Percentiles rank a stretch among this genome's conserved stretches.
Evolutionary conservation across 2,113 vertebrate genomes (phyloP).

Genomic region (Sinosuthora webbiana): DNA sequence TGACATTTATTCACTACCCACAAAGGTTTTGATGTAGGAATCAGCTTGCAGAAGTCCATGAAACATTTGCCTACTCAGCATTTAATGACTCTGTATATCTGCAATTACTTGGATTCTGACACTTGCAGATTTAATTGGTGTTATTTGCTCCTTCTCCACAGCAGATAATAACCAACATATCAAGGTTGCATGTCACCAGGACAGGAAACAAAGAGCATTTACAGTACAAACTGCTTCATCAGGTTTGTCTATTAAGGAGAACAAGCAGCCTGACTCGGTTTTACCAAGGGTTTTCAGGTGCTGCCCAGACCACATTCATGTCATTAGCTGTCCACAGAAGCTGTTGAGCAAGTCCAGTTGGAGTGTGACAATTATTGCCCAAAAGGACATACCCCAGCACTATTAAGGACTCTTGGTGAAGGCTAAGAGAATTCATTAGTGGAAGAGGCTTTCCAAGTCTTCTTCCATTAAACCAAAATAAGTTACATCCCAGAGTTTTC

Average conservation of each 20-base stretch:
- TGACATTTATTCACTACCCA: constrained; percentile 16
- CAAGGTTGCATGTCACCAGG: not conserved
- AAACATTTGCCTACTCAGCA: not conserved
- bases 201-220: not conserved
- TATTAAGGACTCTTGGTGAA: not conserved
- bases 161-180: not conserved
- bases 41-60: not conserved
- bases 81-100: not conserved
- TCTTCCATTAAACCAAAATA: not conserved
- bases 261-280: not conserved
- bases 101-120: not conserved
- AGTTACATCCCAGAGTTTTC: not conserved
- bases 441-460: not conserved
- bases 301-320: not conserved
- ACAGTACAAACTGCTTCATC: constrained; percentile 11
- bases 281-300: not conserved
- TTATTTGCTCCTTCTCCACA: not conserved
- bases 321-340: not conserved
- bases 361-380: accelerated
- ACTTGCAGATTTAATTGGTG: not conserved
- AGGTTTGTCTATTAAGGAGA: not conserved
- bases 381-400: not conserved
- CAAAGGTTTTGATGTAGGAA: not conserved
- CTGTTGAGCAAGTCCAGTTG: not conserved
- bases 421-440: not conserved